phyloP scores from a whole-genome alignment of 2,888 invertebrate genomes.

The Hofmannophila pseudospretella region DNA sequence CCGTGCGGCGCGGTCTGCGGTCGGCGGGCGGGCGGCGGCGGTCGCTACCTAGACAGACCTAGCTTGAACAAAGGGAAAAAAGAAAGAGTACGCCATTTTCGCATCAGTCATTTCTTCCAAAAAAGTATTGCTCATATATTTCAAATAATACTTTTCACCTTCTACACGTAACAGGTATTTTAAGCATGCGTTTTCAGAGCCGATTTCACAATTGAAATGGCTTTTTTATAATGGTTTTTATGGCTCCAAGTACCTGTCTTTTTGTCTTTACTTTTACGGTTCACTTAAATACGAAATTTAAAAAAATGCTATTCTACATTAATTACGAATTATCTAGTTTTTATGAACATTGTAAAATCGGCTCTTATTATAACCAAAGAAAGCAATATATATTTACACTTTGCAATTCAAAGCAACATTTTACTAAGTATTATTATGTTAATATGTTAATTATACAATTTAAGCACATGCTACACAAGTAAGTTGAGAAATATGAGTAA shows the following conservation, averaged over 20 bases:
- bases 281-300: no score
- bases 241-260: no score
- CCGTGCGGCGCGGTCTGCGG: constrained; percentile 61
- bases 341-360: constrained; percentile 4
- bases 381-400: constrained; percentile 10
- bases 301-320: no score
- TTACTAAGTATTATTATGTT: neutral
- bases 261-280: no score
- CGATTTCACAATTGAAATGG: constrained; percentile 4
- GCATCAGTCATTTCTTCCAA: constrained; percentile 73
- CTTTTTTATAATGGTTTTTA: no score
- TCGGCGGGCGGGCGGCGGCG: constrained; percentile 56
- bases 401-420: constrained; percentile 11
- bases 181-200: constrained; percentile 18
- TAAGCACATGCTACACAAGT: constrained; percentile 7
- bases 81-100: constrained; percentile 72
- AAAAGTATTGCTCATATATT: constrained; percentile 36
- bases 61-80: constrained; percentile 77
- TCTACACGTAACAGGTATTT: constrained; percentile 23
- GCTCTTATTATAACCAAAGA: constrained; percentile 4
- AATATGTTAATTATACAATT: neutral
- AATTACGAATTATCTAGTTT: no score
- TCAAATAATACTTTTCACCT: constrained; percentile 29
- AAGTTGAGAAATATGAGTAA: no score
- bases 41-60: constrained; percentile 77